Base-by-base conservation (phyloP, 1,140 invertebrate genomes). In the Brachionus asplanchnoidis region DNA sequence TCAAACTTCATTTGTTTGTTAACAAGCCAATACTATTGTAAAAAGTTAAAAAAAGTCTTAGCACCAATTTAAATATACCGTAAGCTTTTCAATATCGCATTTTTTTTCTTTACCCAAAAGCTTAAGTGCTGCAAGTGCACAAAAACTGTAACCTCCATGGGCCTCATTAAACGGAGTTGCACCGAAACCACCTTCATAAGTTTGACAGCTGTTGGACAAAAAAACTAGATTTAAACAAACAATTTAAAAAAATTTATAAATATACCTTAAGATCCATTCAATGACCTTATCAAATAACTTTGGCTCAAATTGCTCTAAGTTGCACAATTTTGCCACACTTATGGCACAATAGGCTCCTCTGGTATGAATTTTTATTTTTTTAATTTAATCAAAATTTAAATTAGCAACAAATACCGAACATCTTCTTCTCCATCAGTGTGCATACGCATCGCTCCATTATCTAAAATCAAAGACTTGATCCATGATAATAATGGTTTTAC, bases 91-190 rank as follows among this genome's bases (percentile, higher is more conserved):
- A 50, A 94, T 89, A 91, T 97, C 92, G 90, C 94, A 95, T 36
- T 94, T 90, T 85, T 94, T 89, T n/a, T 93, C 92, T 88, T 93
- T 92, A 85, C 93, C 93, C 7, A 99, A 91, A 78, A 99, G 89
- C 14, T 94, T 92, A 14, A 99, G 91, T 3, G 94, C 92, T 66
- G 97, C 95, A 50, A 99, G 91, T 9, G 94, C 97, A 92, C 97
- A 99, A 90, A 97, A 99, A 7, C 97, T 94, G 90, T 99, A 99
- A 23, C 97, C 97, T 5, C 97, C 97, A 91, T 99, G 97, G 23
- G 97, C 97, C 91, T 99, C 97, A 92, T 96, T 93, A 12, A 95
- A 95, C 20, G 97, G 97, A 87, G 92, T 93, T 0, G 96, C 97
- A 75, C 94, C 94, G 92, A 99, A 99, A 0, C 97, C 97, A 73